Evolutionary conservation across 2,797 vertebrate species (phyloP).

Genomic region (Macropus fuliginosus): DNA sequence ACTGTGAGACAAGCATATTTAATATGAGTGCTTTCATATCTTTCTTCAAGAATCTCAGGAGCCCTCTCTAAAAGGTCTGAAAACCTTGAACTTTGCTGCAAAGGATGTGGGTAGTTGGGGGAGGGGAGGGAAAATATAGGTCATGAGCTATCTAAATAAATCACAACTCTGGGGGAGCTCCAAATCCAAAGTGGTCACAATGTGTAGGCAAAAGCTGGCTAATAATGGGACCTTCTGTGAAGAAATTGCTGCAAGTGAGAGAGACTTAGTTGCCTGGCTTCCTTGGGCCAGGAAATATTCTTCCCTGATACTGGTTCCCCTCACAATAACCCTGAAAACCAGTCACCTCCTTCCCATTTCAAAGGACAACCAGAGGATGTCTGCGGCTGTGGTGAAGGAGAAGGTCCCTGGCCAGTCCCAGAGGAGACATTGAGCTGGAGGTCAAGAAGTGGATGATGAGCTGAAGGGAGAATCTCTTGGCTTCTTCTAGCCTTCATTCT

Average conservation of each 20-base stretch:
- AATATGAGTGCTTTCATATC: background rate
- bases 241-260: background rate
- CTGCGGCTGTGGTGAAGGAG: background rate
- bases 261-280: background rate
- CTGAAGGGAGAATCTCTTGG: background rate
- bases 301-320: background rate
- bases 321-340: background rate
- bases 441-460: background rate
- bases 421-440: background rate
- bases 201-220: background rate
- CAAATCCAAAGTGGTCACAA: background rate
- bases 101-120: background rate
- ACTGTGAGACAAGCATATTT: background rate
- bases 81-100: background rate
- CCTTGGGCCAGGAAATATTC: background rate
- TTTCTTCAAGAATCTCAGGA: background rate
- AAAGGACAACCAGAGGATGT: background rate
- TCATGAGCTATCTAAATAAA: background rate
- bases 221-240: background rate
- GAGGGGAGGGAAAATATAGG: background rate
- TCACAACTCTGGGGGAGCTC: background rate
- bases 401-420: background rate
- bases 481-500: background rate
- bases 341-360: background rate
- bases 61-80: background rate